A percentile compares a stretch with the other conserved stretches of the same genome.
Conservation (phyloP, 2,888 invertebrate genomes). For the Tiliacea aurago region DNA sequence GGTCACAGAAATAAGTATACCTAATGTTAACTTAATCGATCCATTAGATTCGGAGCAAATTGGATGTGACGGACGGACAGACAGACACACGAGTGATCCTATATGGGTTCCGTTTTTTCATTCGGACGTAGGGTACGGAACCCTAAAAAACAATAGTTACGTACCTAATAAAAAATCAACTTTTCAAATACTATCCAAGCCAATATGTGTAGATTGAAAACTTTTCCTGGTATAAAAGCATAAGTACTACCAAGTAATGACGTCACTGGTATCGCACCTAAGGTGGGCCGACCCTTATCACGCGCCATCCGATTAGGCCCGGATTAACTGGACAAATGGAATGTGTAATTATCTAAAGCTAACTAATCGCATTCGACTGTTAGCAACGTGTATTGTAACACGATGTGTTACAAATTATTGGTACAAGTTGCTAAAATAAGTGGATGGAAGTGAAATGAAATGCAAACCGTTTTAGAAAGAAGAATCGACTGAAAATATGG, state of each 20-base stretch:
- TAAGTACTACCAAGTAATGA: slow-evolving; percentile 49
- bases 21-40: too few species aligned
- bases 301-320: slow-evolving; percentile 82
- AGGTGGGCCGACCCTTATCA: slow-evolving; percentile 84
- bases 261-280: slow-evolving; percentile 65
- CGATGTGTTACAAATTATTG: slow-evolving; percentile 39
- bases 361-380: slow-evolving; percentile 79
- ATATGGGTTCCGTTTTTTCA: too few species aligned
- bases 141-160: too few species aligned
- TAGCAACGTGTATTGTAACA: slow-evolving; percentile 58
- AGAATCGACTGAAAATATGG: background rate
- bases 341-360: slow-evolving; percentile 88
- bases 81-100: too few species aligned
- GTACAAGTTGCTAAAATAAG: slow-evolving; percentile 4
- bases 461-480: background rate
- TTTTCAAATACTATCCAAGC: background rate
- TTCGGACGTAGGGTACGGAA: too few species aligned
- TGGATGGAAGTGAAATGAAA: background rate
- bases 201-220: slow-evolving; percentile 3
- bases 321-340: slow-evolving; percentile 88
- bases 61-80: too few species aligned
- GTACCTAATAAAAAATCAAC: background rate
- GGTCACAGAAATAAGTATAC: too few species aligned
- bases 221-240: slow-evolving; percentile 10
- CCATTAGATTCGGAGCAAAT: too few species aligned